Evolutionary conservation across 1,140 invertebrate species (phyloP).

Genomic region (Apis florea): DNA sequence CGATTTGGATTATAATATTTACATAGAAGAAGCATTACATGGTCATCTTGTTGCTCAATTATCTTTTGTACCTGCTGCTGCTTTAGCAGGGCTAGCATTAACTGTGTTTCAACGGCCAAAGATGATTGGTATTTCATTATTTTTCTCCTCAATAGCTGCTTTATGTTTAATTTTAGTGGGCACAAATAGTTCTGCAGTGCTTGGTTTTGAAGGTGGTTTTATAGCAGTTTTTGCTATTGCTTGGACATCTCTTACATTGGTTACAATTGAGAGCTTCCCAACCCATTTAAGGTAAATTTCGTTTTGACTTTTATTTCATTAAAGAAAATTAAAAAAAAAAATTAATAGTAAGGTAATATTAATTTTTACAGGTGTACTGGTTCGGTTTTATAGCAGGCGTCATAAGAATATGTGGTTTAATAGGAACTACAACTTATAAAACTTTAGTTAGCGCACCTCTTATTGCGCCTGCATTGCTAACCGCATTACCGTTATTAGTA

Average conservation of each 20-base stretch:
- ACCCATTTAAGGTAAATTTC: constrained; percentile 72
- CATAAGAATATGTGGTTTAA: constrained; percentile 72
- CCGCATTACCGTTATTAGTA: constrained; percentile 69
- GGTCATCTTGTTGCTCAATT: constrained; percentile 75
- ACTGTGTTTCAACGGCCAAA: constrained; percentile 73
- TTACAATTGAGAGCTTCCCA: constrained; percentile 74
- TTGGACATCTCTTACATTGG: constrained; percentile 73
- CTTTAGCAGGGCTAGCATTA: constrained; percentile 69
- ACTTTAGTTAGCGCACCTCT: constrained; percentile 70
- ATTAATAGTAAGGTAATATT: not conserved
- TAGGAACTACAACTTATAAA: constrained; percentile 73
- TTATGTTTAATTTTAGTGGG: constrained; percentile 70
- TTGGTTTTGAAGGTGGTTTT: constrained; percentile 75
- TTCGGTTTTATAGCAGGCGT: constrained; percentile 72
- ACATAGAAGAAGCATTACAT: constrained; percentile 75
- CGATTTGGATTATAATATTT: constrained; percentile 77
- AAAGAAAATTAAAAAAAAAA: not conserved
- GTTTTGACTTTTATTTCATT: not conserved
- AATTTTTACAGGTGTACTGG: constrained; percentile 70
- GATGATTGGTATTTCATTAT: constrained; percentile 74
- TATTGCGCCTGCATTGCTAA: constrained; percentile 71
- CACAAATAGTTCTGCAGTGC: constrained; percentile 69
- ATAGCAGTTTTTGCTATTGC: constrained; percentile 71
- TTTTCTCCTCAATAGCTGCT: constrained; percentile 70
- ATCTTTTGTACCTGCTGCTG: constrained; percentile 72